Evolutionary conservation across 2,113 vertebrate species (phyloP).

Genomic region (Clinocottus analis): DNA sequence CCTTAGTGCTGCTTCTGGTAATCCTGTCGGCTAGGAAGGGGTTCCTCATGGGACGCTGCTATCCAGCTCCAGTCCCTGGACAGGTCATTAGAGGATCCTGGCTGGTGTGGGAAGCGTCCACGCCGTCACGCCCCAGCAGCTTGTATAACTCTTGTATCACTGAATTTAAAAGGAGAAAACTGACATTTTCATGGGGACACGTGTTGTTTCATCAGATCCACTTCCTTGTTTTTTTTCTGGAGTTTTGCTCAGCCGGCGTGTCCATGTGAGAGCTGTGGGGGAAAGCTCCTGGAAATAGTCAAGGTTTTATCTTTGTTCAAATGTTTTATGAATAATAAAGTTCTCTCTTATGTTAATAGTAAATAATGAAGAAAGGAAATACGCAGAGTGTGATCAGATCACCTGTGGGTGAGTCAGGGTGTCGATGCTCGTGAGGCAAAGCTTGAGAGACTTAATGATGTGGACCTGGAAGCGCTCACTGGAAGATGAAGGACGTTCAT

Average conservation of each 20-base stretch:
- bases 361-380: background rate
- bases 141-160: background rate
- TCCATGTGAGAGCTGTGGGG: too few relatives aligned
- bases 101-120: constrained; percentile 33
- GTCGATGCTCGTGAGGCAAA: background rate
- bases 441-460: constrained; percentile 8
- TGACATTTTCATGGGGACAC: background rate
- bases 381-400: background rate
- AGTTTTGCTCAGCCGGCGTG: too few relatives aligned
- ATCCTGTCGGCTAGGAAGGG: constrained; percentile 15
- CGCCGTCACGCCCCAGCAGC: constrained; percentile 23
- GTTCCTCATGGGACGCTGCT: constrained; percentile 18
- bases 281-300: too few relatives aligned
- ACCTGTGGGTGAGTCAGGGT: background rate
- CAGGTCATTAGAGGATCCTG: constrained; percentile 49
- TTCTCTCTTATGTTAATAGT: background rate
- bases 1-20: background rate
- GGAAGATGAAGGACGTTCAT: constrained; percentile 5
- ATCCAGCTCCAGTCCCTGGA: constrained; percentile 53
- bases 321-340: background rate
- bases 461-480: background rate
- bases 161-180: background rate
- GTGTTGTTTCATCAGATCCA: background rate
- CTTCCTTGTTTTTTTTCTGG: too few relatives aligned
- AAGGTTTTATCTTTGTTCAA: background rate